These are phyloP conservation scores for Arctocebus calabarensis DNA, from an alignment of 2,797 vertebrate genomes.

Conservation along the genomic window DNA sequence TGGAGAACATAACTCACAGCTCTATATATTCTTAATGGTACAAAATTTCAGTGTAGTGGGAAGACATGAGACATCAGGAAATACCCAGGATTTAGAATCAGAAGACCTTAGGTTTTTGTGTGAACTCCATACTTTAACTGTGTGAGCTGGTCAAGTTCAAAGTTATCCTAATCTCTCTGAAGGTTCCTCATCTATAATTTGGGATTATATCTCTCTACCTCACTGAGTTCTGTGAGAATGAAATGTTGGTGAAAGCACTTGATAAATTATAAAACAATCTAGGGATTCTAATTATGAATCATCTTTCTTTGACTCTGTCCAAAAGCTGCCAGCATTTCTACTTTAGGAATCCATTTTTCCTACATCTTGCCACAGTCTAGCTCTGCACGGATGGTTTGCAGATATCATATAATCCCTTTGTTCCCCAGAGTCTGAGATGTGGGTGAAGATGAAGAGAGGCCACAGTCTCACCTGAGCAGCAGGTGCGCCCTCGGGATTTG, in stretches of 20 bases:
- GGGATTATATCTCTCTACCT: background rate
- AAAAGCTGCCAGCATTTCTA: conserved; percentile 4
- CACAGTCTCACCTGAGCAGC: background rate
- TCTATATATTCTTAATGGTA: background rate
- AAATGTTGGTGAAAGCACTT: conserved; percentile 46
- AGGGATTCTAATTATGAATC: background rate
- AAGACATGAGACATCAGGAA: background rate
- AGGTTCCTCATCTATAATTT: conserved; percentile 19
- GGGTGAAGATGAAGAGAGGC: background rate
- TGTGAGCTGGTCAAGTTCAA: background rate
- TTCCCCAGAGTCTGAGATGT: background rate
- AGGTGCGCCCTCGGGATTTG: background rate
- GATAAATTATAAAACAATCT: background rate
- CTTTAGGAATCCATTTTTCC: conserved; percentile 5
- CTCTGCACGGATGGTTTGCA: background rate
- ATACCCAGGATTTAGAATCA: background rate
- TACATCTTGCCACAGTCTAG: background rate
- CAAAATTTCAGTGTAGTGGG: background rate
- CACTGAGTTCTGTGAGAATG: conserved; percentile 20
- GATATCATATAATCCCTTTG: background rate
- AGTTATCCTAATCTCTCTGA: background rate
- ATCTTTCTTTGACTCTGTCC: background rate
- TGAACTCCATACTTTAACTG: background rate
- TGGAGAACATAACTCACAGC: background rate
- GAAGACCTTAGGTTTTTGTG: background rate